Evolutionary conservation across 2,113 vertebrate genomes (phyloP), one percentile per base, ranked within the genome.

Genomic region (Macrotis lagotis): DNA sequence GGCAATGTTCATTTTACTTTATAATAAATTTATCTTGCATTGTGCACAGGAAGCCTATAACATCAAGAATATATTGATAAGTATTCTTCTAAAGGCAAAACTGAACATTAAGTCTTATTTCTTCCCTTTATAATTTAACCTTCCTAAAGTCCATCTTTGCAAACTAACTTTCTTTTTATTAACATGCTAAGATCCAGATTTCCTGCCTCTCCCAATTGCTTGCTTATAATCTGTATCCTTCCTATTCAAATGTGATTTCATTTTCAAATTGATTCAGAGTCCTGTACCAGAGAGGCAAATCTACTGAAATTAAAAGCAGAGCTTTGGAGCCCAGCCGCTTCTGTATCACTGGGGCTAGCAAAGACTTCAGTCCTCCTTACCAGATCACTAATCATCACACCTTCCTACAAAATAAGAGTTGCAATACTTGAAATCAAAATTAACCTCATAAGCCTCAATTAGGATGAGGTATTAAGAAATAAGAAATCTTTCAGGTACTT

Each of bases 151-250:
- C 44, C 93, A 48, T 90, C 91, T 95, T 94, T 96, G 88, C 91
- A 93, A 49, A 88, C 31, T 93, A 96, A 93, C 95, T 55, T 31
- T 95, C 92, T 92, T 98, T 47, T 37, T 93, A 2, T 0, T 50
- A 91, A 97, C 8, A 48, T 48, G 88, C 90, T 90, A 97, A 97
- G 93, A 96, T 97, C 66, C 92, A 55, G 95, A 93, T 94, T 90
- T 0, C 93, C 92, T 93, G 53, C 44, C 94, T 96, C 91, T 95
- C 94, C 51, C 92, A 3, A 0, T 91, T 96, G 91, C 95, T 92
- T 94, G 47, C 92, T 89, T 94, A 94, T 31, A 93, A 92, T 12
- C 12, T 51, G 74, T 25, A 49, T 3, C n/a, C 48, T 90, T 51
- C 95, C 88, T 93, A 88, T 11, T 88, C 16, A 93, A 22, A 91